A percentile compares a stretch with the other conserved stretches of the same genome.
phyloP scores from a whole-genome alignment of 2,888 invertebrate species.

The Cosmopolites sordidus region DNA sequence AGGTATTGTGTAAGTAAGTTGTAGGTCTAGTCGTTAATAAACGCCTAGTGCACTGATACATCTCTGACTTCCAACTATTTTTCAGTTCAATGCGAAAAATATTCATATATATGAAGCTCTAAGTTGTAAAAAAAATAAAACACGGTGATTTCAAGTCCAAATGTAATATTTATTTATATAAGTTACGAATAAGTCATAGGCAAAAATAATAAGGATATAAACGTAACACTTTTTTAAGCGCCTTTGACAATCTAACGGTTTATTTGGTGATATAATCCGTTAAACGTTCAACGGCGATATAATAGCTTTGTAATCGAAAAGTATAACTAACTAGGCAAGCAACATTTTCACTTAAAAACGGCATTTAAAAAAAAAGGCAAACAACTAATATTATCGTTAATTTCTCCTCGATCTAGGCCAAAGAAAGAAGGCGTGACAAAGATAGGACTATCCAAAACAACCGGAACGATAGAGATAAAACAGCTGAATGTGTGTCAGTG shows the following conservation, averaged over 20 bases:
- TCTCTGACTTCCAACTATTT: too few relatives aligned
- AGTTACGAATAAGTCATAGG: neutral
- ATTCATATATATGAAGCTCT: too few relatives aligned
- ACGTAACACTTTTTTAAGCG: conserved; percentile 22
- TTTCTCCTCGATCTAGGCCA: conserved; percentile 46
- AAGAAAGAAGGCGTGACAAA: conserved; percentile 44
- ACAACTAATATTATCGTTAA: conserved; percentile 34
- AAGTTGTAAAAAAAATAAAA: too few relatives aligned
- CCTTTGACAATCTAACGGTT: conserved; percentile 20
- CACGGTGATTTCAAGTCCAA: too few relatives aligned
- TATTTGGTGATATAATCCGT: conserved; percentile 27
- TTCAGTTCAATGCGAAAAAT: too few relatives aligned
- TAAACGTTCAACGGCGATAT: conserved; percentile 19
- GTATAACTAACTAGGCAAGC: conserved; percentile 21
- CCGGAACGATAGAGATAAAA: conserved; percentile 36
- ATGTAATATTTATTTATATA: neutral
- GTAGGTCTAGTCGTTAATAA: too few relatives aligned
- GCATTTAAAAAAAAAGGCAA: conserved; percentile 22
- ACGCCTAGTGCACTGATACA: too few relatives aligned
- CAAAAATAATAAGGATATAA: conserved; percentile 8
- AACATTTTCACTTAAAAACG: conserved; percentile 26
- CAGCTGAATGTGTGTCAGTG: conserved; percentile 43
- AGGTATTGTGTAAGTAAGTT: too few relatives aligned
- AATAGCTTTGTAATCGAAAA: conserved; percentile 24
- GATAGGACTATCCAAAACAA: conserved; percentile 32